Evolutionary conservation across 2,797 vertebrate genomes (phyloP), one percentile per base, ranked within the genome.

Genomic region (Pseudotriccus pelzelni): DNA sequence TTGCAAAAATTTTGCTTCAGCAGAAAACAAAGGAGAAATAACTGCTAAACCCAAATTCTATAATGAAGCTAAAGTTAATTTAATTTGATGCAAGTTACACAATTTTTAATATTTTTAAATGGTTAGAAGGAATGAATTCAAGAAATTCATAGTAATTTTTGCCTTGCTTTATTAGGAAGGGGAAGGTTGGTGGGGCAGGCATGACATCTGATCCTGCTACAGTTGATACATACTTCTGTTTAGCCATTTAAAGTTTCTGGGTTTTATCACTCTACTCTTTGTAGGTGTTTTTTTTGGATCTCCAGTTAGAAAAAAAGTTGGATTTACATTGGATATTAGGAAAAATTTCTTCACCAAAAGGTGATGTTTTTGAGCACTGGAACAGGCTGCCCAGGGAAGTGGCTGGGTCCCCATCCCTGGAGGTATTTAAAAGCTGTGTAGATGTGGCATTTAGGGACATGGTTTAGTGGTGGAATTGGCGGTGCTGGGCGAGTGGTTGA

Each of bases 191-290:
- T 25, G 14, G 7, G 19, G 5, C 4, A 3, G 7, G 7, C 46
- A 37, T 5, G 47, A 60, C 84, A 15, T 25, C 16, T 0, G 0
- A 7, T n/a, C 19, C 30, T 74, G 10, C 43, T 69, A 24, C 4
- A 43, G 15, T 43, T 67, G 37, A 30, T 27, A 20, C 1, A 3
- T 50, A 6, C 30, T 63, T 59, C 20, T 68, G 28, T 62, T 68
- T 68, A 76, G 12, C 19, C 9, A 6, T 27, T 20, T 64, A 4
- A 67, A 83, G 5, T 58, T 78, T 46, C 41, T 81, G 6, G 0
- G 0, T 41, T 88, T 79, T 50, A n/a, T 73, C 22, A 10, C 7
- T 46, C 30, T 69, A 3, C 39, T 66, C 39, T 89, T 84, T 60
- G 25, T 43, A 50, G 41, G 30, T 36, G 3, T 52, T 52, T 28